Base-by-base conservation (phyloP, 2,113 vertebrate species). In the Aegotheles bennettii region DNA sequence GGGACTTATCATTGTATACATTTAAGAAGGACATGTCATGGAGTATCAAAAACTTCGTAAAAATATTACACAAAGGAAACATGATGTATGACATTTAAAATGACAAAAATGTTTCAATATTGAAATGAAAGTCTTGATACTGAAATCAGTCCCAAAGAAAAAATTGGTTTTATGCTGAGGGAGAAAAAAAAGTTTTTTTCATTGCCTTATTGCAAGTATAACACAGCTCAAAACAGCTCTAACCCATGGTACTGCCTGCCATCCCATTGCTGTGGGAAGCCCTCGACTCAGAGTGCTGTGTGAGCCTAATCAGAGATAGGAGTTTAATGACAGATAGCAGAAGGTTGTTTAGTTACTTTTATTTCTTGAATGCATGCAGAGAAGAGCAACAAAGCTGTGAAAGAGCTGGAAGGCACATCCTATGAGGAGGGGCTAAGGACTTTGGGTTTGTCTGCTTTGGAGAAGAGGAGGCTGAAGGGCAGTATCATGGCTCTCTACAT, bases 191-290 rank as follows among this genome's bases (percentile, higher is more conserved):
- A 20, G 42, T 0, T 11, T 77, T 84, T 65, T 2, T 64, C 90
- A 60, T 42, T 54, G 15, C 7, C 26, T 1, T 57, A 38, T 20
- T 63, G 16, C 47, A 88, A 79, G 23, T 16, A 10, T 7, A 79
- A 54, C 23, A 29, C 53, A 47, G 45, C 35, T 79, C 42, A 29
- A 35, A 75, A 18, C 0, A 0, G 33, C 56, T 71, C 13, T 67
- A 54, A 70, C 0, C 1, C 0, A 0, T 21, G 35, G 33, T 16
- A 38, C 29, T 0, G 0, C 18, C 29, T 48, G 18, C 54, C 54
- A 18, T 7, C 4, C 11, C 28, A 40, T 20, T 28, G 28, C 13
- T 65, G 48, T 40, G 31, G 26, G 28, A 59, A 73, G 18, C 40
- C 45, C 59, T 35, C 63, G 33, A 6, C 16, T 11, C 15, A 7